phyloP scores from a whole-genome alignment of 2,888 invertebrate species.

The Erebia palarica region DNA sequence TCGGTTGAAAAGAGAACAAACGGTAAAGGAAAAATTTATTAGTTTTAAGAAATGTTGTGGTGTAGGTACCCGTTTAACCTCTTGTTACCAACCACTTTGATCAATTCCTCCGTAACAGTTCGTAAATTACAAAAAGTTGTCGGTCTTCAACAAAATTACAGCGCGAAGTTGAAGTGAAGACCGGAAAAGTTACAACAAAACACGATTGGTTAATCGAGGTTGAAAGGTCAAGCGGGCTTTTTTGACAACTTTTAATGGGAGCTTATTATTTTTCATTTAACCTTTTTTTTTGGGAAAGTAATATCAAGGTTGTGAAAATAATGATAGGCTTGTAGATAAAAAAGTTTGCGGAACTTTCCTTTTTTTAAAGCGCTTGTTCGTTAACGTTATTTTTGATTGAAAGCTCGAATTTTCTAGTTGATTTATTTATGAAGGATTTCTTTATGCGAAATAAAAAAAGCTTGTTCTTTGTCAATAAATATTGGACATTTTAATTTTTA shows the following conservation, averaged over 20 bases:
- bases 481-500: background rate
- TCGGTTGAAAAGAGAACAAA: background rate
- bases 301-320: too few relatives aligned
- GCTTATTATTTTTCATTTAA: too few relatives aligned
- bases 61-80: conserved; percentile 6
- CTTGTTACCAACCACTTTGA: conserved; percentile 11
- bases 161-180: background rate
- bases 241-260: conserved; percentile 2
- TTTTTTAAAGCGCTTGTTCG: background rate
- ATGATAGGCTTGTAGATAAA: background rate
- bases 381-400: too few relatives aligned
- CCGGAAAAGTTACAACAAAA: conserved; percentile 1
- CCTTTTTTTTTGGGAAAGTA: too few relatives aligned
- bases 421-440: too few relatives aligned
- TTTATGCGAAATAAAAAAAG: too few relatives aligned
- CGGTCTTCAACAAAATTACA: conserved; percentile 8
- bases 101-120: conserved; percentile 10
- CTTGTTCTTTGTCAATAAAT: too few relatives aligned
- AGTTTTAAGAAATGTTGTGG: background rate
- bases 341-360: background rate
- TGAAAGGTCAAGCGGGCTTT: conserved; percentile 12
- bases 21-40: background rate
- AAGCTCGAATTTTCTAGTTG: too few relatives aligned
- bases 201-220: conserved; percentile 15
- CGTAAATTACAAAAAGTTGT: conserved; percentile 17